Evolutionary conservation across 2,113 vertebrate genomes (phyloP), one percentile per base, ranked within the genome.

Genomic region (Tautogolabrus adspersus): DNA sequence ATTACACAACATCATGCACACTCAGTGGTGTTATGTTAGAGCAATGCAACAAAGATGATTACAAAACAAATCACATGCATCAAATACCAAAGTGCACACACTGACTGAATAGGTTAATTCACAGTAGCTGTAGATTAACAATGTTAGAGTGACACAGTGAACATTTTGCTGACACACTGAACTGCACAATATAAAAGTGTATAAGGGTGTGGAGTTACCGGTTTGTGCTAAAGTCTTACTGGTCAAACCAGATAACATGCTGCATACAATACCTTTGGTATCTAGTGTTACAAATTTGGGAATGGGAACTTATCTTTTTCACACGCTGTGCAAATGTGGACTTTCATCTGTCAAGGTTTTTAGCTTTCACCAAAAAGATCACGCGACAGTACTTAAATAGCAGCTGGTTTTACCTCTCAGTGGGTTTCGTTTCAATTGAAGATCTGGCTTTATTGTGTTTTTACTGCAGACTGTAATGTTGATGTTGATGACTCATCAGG

Each of bases 211-310:
- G 86, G 88, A 88, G 84, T 61, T 82, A 89, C 92, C 19, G 11
- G 91, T 92, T 89, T 88, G 71, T 62, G 38, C 40, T 47, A 71
- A 82, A 78, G 55, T 68, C 85, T 63, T 87, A 87, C 91, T 83
- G 82, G 92, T 84, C 57, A 84, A 72, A 91, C 90, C 82, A 79
- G 86, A 87, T 84, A 65, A 72, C 59, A 34, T 51, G 58, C 64
- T 52, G 65, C 9, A 46, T 47, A 59, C 73, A 81, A 77, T 66
- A 26, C 49, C 74, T 74, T 37, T 57, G 81, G 83, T 73, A 82
- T 88, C 72, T 15, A 6, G 22, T 65, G 64, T 26, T 8, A 40
- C 52, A 64, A 7, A 69, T 59, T 51, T 55, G 21, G 58, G 55
- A 47, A 44, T 21, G 13, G n/a, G n/a, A n/a, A n/a, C n/a, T 19